A percentile compares a stretch with the other conserved stretches of the same genome.
Evolutionary conservation across 2,113 vertebrate genomes (phyloP).

Genomic region (Corythornis vintsioides): DNA sequence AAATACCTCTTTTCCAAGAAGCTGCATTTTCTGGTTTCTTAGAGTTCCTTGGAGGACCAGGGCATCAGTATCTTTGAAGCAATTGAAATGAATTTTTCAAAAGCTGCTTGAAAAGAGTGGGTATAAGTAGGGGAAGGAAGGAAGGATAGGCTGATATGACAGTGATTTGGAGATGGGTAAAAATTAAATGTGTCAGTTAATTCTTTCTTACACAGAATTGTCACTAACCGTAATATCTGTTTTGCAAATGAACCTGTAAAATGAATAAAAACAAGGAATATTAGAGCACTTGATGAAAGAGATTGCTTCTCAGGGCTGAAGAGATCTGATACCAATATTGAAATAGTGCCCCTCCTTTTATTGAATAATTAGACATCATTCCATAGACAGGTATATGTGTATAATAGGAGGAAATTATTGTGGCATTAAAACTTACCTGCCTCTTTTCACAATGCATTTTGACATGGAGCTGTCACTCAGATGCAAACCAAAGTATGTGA

Average conservation of each 20-base stretch:
- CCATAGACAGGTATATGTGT: background rate
- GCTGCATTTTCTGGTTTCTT: background rate
- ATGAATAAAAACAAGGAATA: background rate
- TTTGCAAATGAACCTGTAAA: background rate
- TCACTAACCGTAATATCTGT: background rate
- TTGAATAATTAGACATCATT: background rate
- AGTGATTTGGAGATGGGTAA: background rate
- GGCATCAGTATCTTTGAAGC: background rate
- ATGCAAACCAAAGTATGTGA: background rate
- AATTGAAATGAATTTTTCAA: background rate
- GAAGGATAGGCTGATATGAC: background rate
- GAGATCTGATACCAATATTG: background rate
- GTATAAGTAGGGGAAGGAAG: background rate
- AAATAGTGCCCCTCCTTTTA: background rate
- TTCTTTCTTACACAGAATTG: background rate
- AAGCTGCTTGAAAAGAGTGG: background rate
- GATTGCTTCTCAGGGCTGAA: background rate
- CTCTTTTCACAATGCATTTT: background rate
- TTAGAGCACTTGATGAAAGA: background rate
- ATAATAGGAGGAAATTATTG: background rate
- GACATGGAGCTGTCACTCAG: background rate
- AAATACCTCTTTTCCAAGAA: background rate
- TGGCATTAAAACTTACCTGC: background rate
- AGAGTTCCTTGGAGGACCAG: background rate
- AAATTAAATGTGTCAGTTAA: background rate